A percentile compares a stretch with the other conserved stretches of the same genome.
These are phyloP conservation scores for Cephalopachus bancanus DNA, from an alignment of 2,797 vertebrate genomes.

Conservation along the genomic window DNA sequence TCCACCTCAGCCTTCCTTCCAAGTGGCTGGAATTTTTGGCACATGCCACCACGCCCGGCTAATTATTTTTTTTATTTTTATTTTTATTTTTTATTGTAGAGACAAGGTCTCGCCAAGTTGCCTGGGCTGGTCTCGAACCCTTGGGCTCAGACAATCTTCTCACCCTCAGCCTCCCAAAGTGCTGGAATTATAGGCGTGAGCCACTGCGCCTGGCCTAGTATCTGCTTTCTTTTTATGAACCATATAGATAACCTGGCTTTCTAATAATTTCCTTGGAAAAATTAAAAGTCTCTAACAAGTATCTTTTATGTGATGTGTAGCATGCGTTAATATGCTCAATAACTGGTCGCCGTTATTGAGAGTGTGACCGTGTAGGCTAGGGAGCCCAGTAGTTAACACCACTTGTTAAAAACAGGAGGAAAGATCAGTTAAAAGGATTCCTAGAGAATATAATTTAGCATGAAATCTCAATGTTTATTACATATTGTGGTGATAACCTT, in stretches of 20 bases:
- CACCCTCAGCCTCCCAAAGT: too few species aligned
- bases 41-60: too few species aligned
- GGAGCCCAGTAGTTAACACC: background rate
- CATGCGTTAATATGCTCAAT: background rate
- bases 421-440: background rate
- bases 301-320: background rate
- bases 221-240: background rate
- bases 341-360: background rate
- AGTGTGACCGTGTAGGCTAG: too few species aligned
- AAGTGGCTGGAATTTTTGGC: too few species aligned
- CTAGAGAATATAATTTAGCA: background rate
- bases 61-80: too few species aligned
- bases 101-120: too few species aligned
- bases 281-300: background rate
- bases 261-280: background rate
- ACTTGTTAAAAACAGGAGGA: background rate
- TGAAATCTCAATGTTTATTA: slow-evolving; percentile 19
- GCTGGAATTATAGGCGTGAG: too few species aligned
- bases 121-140: too few species aligned
- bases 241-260: background rate
- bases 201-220: too few species aligned
- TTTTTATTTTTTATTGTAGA: too few species aligned
- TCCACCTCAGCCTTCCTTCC: too few species aligned
- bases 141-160: too few species aligned
- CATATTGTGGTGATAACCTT: background rate